These are phyloP conservation scores for Scleropages formosus DNA, from an alignment of 2,797 vertebrate genomes.

Conservation along the genomic window DNA sequence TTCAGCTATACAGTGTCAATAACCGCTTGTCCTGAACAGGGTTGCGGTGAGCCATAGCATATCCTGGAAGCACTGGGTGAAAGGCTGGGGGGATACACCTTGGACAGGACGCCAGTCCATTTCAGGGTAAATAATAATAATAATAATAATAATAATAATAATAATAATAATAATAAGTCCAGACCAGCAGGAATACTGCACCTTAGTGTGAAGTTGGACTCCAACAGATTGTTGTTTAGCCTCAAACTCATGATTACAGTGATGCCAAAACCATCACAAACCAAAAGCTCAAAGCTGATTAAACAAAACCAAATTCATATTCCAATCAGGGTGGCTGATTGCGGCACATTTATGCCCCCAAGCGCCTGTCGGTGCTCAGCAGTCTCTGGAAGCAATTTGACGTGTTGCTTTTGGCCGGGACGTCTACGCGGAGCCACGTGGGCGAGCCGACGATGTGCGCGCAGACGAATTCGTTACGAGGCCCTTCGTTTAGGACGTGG, in stretches of 20 bases:
- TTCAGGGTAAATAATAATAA: too few species aligned
- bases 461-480: not conserved
- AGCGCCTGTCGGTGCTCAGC: not conserved
- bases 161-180: too few species aligned
- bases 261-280: conserved; percentile 16
- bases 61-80: too few species aligned
- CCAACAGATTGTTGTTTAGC: not conserved
- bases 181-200: not conserved
- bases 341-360: not conserved
- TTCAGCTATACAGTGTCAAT: too few species aligned
- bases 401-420: conserved; percentile 10
- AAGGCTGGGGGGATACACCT: too few species aligned
- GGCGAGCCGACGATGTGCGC: conserved; percentile 1
- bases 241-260: not conserved
- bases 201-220: conserved; percentile 1
- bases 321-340: conserved; percentile 5
- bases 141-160: too few species aligned
- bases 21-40: too few species aligned
- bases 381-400: conserved; percentile 19
- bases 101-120: too few species aligned
- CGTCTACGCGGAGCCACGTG: not conserved
- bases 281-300: not conserved
- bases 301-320: conserved; percentile 2
- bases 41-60: too few species aligned
- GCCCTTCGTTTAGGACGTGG: not conserved